phyloP scores from a whole-genome alignment of 1,140 invertebrate genomes.

The Watersipora subatra region DNA sequence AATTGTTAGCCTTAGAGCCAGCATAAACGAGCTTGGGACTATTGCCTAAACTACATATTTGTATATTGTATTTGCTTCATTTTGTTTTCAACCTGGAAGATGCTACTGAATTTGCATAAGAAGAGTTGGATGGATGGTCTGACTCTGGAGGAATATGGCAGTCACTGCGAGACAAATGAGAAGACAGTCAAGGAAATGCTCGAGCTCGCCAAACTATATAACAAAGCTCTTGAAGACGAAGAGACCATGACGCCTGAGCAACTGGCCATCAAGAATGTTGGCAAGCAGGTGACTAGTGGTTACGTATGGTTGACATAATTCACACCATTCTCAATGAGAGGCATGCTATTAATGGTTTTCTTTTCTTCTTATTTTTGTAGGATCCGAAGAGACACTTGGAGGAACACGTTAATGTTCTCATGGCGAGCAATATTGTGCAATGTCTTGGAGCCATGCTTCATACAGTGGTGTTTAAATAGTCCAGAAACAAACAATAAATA shows the following conservation, averaged over 20 bases:
- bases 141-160: constrained; percentile 80
- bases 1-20: too few relatives aligned
- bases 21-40: too few relatives aligned
- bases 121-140: constrained; percentile 99
- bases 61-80: too few relatives aligned
- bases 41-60: too few relatives aligned
- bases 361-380: constrained; percentile 15
- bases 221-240: constrained; percentile 96
- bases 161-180: constrained; percentile 74
- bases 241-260: constrained; percentile 99
- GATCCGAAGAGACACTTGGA: constrained; percentile 99
- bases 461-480: constrained; percentile 87
- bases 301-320: neutral
- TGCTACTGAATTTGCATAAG: constrained; percentile 96
- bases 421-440: constrained; percentile 97
- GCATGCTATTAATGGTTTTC: neutral
- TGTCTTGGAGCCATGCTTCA: constrained; percentile 96
- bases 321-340: neutral
- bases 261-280: constrained; percentile 97
- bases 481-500: neutral
- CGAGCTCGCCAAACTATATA: constrained; percentile 93
- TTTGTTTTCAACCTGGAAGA: too few relatives aligned
- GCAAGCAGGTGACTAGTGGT: constrained; percentile 60
- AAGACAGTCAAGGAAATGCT: constrained; percentile 89
- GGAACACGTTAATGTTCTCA: constrained; percentile 91